Evolutionary conservation across 2,797 vertebrate species (phyloP).

Genomic region (Paramormyrops hopkinsi): DNA sequence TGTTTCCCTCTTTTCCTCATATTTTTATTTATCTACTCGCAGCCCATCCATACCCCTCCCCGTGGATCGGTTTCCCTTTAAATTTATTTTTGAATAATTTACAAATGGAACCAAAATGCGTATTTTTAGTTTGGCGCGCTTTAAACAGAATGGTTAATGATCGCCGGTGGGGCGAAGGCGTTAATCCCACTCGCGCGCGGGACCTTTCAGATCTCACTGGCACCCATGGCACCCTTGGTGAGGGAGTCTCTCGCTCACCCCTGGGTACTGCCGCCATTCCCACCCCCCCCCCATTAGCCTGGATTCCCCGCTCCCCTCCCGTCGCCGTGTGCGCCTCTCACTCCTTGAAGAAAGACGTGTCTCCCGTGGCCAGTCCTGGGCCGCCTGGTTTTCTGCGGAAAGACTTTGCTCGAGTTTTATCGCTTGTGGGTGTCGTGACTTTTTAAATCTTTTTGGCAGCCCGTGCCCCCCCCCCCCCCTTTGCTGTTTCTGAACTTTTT

Average conservation of each 20-base stretch:
- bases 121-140: constrained; percentile 67
- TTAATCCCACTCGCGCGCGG: constrained; percentile 72
- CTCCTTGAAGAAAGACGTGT: constrained; percentile 4
- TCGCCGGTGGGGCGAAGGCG: constrained; percentile 66
- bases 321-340: constrained; percentile 31
- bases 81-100: constrained; percentile 68
- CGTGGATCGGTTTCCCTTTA: constrained; percentile 22
- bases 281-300: constrained; percentile 41
- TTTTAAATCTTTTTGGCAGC: not conserved
- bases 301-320: constrained; percentile 34
- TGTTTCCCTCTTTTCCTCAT: constrained; percentile 31
- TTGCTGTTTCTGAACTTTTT: not conserved
- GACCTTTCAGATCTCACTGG: constrained; percentile 69
- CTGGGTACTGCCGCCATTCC: constrained; percentile 48
- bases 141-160: constrained; percentile 75
- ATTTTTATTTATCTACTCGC: constrained; percentile 52
- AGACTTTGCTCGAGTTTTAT: not conserved
- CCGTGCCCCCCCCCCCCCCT: not conserved
- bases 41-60: constrained; percentile 30
- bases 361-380: constrained; percentile 7
- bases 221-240: constrained; percentile 57
- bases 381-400: not conserved
- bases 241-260: constrained; percentile 29
- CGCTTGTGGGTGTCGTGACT: not conserved
- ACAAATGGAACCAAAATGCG: constrained; percentile 61